Conservation (phyloP, 2,797 vertebrate genomes). For the Mormyrops boulengeri region DNA sequence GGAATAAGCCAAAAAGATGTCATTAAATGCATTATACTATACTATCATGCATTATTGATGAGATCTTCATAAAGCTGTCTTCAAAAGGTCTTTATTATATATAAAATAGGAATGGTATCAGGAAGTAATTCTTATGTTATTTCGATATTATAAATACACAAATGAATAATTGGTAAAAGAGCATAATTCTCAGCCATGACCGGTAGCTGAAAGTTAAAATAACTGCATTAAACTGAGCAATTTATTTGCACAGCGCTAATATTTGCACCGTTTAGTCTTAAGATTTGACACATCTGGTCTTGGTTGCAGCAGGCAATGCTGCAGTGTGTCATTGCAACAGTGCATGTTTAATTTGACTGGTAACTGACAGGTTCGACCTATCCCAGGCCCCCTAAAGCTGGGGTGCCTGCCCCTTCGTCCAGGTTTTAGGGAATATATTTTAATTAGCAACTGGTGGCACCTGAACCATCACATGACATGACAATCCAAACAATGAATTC, state of each 20-base stretch:
- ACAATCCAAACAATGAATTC: not conserved
- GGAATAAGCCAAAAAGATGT: not conserved
- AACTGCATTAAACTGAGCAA: not conserved
- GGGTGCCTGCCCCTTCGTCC: not conserved
- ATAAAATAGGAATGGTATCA: not conserved
- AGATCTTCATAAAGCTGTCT: not conserved
- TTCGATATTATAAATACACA: not conserved
- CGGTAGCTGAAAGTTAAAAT: not conserved
- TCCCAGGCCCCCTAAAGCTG: not conserved
- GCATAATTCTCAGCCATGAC: not conserved
- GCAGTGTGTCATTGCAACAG: not conserved
- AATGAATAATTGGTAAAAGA: not conserved
- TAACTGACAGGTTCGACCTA: not conserved
- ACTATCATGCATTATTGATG: not conserved
- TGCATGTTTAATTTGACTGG: not conserved
- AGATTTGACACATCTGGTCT: constrained; percentile 2
- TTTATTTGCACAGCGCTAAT: not conserved
- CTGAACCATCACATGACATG: not conserved
- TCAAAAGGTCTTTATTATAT: not conserved
- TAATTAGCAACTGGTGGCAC: constrained; percentile 4
- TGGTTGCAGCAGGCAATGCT: not conserved
- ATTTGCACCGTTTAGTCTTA: not conserved
- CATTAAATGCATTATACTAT: not conserved
- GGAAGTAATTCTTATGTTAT: not conserved
- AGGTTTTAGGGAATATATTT: not conserved